Percentiles rank a stretch among this genome's conserved stretches.
Conservation (phyloP, 2,888 invertebrate species). For the Schrankia costaestrigalis region DNA sequence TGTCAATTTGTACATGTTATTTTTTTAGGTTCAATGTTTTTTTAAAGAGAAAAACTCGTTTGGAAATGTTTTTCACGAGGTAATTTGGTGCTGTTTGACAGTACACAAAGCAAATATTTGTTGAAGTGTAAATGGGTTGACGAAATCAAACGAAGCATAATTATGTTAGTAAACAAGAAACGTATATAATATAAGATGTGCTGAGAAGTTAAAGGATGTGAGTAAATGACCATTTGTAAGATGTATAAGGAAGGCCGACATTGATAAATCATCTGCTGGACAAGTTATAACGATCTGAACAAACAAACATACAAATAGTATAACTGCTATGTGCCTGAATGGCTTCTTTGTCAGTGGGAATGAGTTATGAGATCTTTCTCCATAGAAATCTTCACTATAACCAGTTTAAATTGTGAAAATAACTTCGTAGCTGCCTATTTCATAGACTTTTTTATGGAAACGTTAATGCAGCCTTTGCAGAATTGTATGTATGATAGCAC, state of each 20-base stretch:
- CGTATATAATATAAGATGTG: conserved; percentile 34
- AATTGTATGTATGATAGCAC: too few relatives aligned
- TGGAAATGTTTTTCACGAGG: too few relatives aligned
- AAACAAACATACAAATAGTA: too few relatives aligned
- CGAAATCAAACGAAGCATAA: conserved; percentile 17
- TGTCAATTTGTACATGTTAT: neutral
- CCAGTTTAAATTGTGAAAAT: too few relatives aligned
- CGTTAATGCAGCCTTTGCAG: too few relatives aligned
- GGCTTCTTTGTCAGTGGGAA: conserved; percentile 24
- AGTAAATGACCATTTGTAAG: conserved; percentile 43
- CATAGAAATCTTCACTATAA: conserved; percentile 19
- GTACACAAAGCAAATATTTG: too few relatives aligned
- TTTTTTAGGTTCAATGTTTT: too few relatives aligned
- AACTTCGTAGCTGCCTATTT: too few relatives aligned
- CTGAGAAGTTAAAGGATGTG: conserved; percentile 36
- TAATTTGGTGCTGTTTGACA: conserved; percentile 3
- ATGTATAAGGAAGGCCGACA: conserved; percentile 38
- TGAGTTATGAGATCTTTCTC: conserved; percentile 28
- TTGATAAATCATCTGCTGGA: conserved; percentile 39
- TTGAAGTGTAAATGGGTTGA: conserved; percentile 17
- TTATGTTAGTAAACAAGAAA: conserved; percentile 9
- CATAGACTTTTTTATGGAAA: too few relatives aligned
- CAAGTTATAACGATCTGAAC: too few relatives aligned
- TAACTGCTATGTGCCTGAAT: too few relatives aligned
- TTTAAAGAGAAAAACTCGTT: too few relatives aligned